phyloP scores from a whole-genome alignment of 2,888 invertebrate genomes.

The Scaptomyza parva region DNA sequence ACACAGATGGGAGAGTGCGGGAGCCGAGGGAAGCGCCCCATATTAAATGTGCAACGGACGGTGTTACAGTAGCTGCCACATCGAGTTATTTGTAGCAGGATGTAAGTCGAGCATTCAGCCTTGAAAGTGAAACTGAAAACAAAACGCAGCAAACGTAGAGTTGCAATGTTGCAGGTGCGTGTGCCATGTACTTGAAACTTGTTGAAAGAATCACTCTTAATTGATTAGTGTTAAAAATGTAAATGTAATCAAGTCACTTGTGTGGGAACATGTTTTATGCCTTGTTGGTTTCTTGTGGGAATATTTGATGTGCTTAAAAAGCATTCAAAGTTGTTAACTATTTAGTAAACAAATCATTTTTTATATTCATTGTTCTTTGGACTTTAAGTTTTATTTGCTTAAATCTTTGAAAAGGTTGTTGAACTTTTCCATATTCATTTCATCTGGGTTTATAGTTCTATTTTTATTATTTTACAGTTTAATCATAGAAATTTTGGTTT shows the following conservation, averaged over 20 bases:
- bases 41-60: conserved; percentile 43
- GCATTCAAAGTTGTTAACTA: no score
- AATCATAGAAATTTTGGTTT: conserved; percentile 23
- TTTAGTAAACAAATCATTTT: no score
- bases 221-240: neutral
- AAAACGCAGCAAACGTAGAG: conserved; percentile 23
- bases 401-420: conserved; percentile 14
- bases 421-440: conserved; percentile 20
- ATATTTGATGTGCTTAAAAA: neutral
- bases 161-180: conserved; percentile 6
- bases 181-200: conserved; percentile 6
- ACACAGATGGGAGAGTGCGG: no score
- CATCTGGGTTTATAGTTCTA: conserved; percentile 15
- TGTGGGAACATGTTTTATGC: neutral
- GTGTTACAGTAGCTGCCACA: conserved; percentile 28
- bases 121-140: conserved; percentile 57
- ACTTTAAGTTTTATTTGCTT: neutral
- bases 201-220: neutral
- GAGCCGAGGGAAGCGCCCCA: conserved; percentile 28
- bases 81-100: conserved; percentile 67
- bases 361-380: neutral
- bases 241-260: neutral
- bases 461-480: conserved; percentile 41
- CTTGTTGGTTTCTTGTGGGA: neutral
- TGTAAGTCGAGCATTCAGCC: conserved; percentile 51